Conservation (phyloP, 2,113 vertebrate genomes). For the Etia nguti region DNA sequence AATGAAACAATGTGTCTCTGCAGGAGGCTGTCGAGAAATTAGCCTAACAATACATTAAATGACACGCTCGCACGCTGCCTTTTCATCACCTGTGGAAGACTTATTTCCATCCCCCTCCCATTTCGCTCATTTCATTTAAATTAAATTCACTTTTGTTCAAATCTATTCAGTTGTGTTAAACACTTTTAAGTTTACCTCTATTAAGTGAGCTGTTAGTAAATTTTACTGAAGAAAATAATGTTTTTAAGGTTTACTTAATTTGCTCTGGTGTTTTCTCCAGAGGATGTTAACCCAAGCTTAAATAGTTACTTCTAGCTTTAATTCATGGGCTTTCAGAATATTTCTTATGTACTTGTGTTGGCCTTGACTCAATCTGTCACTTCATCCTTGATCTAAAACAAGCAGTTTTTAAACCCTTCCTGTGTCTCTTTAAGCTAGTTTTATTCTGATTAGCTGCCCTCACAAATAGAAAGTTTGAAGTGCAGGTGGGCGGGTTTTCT, state of each 20-base stretch:
- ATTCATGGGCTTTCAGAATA: background rate
- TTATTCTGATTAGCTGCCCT: background rate
- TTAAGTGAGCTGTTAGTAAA: background rate
- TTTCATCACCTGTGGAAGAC: constrained; percentile 41
- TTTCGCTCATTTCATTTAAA: constrained; percentile 18
- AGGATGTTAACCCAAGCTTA: background rate
- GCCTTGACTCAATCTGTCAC: background rate
- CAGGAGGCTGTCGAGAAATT: constrained; percentile 54
- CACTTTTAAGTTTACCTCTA: background rate
- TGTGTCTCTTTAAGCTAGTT: too few relatives aligned
- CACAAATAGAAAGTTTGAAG: background rate
- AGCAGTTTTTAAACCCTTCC: too few relatives aligned
- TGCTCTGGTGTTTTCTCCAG: background rate
- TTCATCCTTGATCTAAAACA: background rate
- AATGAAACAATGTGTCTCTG: constrained; percentile 46
- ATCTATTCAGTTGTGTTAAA: constrained; percentile 8
- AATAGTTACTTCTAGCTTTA: background rate
- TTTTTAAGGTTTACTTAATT: background rate
- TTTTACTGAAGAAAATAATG: background rate
- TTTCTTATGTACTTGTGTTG: background rate
- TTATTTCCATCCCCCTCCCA: background rate
- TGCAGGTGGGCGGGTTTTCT: background rate
- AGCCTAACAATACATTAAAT: constrained; percentile 42
- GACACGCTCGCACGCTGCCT: background rate
- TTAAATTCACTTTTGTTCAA: constrained; percentile 5